Conservation (phyloP, 2,888 invertebrate species). For the Zygaena filipendulae region DNA sequence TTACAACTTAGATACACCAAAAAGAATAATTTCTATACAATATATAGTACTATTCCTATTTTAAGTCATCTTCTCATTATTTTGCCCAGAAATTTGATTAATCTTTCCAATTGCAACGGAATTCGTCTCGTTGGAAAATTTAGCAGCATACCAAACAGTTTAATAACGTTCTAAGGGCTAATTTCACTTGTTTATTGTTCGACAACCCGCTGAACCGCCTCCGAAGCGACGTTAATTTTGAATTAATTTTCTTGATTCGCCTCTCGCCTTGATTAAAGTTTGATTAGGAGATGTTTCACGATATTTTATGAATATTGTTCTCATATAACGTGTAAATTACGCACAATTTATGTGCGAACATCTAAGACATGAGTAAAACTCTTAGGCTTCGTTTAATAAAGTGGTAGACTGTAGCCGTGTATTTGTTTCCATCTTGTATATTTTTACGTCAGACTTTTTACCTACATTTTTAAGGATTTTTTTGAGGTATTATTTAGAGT, state of each 20-base stretch:
- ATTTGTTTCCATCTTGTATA: too few relatives aligned
- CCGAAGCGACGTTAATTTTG: slow-evolving; percentile 45
- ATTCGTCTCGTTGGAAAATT: slow-evolving; percentile 17
- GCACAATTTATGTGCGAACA: too few relatives aligned
- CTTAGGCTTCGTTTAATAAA: too few relatives aligned
- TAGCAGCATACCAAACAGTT: slow-evolving; percentile 30
- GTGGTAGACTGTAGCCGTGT: too few relatives aligned
- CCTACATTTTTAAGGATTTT: too few relatives aligned
- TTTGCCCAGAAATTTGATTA: not conserved
- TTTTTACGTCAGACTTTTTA: too few relatives aligned
- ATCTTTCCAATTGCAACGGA: not conserved
- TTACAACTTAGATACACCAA: too few relatives aligned
- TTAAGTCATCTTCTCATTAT: too few relatives aligned
- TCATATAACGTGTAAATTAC: not conserved
- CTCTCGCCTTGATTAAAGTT: slow-evolving; percentile 47
- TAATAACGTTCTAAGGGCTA: slow-evolving; percentile 34
- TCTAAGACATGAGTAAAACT: too few relatives aligned
- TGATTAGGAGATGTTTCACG: slow-evolving; percentile 47
- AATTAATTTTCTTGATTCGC: slow-evolving; percentile 51
- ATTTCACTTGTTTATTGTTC: slow-evolving; percentile 50
- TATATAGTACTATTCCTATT: too few relatives aligned
- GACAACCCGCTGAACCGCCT: slow-evolving; percentile 26
- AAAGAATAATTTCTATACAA: too few relatives aligned
- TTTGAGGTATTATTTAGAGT: too few relatives aligned
- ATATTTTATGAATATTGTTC: not conserved